phyloP scores from a whole-genome alignment of 2,113 vertebrate genomes.

The Ia io region DNA sequence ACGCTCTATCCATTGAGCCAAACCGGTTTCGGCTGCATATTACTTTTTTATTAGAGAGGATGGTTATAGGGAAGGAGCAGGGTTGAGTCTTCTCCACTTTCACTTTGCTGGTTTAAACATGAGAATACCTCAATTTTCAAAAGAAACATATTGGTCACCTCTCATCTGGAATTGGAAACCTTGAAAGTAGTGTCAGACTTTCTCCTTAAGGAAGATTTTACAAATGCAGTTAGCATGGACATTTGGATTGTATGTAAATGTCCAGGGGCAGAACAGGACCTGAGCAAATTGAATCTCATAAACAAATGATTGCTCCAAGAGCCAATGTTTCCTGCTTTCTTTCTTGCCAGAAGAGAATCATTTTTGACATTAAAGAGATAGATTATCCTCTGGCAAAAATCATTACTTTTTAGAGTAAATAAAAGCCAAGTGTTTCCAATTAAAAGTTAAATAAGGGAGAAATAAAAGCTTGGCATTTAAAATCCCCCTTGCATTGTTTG shows the following conservation, averaged over 20 bases:
- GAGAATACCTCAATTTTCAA: neutral
- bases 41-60: no score
- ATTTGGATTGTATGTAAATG: conserved; percentile 47
- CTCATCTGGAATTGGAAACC: neutral
- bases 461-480: conserved; percentile 32
- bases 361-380: conserved; percentile 34
- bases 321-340: neutral
- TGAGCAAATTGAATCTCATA: conserved; percentile 37
- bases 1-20: no score
- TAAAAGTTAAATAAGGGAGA: conserved; percentile 55
- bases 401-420: conserved; percentile 45
- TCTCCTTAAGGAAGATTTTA: conserved; percentile 32
- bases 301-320: conserved; percentile 8
- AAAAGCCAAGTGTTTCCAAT: conserved; percentile 52
- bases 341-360: conserved; percentile 10
- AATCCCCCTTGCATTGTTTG: conserved; percentile 40
- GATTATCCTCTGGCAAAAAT: conserved; percentile 20
- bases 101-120: neutral
- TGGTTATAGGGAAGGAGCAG: neutral
- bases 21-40: no score
- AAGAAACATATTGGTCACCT: neutral
- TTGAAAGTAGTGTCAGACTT: neutral
- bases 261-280: neutral
- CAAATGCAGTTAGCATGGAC: conserved; percentile 9
- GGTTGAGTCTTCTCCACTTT: neutral